Base-by-base conservation (phyloP, 2,113 vertebrate genomes). In the Callionymus lyra region DNA sequence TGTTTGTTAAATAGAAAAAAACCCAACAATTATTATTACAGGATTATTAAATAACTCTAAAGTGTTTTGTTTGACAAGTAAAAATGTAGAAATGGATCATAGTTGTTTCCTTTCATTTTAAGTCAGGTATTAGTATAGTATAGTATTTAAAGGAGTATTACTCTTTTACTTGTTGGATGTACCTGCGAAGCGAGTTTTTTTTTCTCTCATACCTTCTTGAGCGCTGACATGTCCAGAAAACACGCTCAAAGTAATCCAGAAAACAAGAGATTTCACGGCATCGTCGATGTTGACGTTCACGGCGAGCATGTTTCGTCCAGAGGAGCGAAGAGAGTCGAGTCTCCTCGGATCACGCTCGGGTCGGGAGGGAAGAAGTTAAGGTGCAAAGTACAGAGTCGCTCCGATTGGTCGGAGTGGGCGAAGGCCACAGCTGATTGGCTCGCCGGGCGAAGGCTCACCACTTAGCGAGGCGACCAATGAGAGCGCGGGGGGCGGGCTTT, bases 151-250 rank as follows among this genome's bases (percentile, higher is more conserved):
- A n/a, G n/a, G n/a, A n/a, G n/a, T n/a, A n/a, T n/a, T n/a, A n/a
- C n/a, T n/a, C n/a, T 35, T 35, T n/a, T 6, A 35, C 39, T 59
- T 31, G 15, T 16, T 36, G 34, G 41, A 41, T 38, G n/a, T 34
- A 10, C 16, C 39, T 2, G 16, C 41, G 47, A 40, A 4, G 1
- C 6, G 0, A 1, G 16, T 45, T n/a, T n/a, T n/a, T n/a, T n/a
- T n/a, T n/a, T n/a, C 38, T 47, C 37, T 52, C 83, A 83, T 74
- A 87, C 85, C 85, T 40, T 80, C 68, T 46, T 85, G 84, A 16
- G 74, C 57, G 42, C 31, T 31, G 21, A 82, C 79, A 34, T 47
- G 21, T 4, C 61, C 17, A 1, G 50, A 58, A 50, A 48, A 65
- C 6, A 75, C 32, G 54, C 44, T 53, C 12, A 76, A 43, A 41